A percentile compares a stretch with the other conserved stretches of the same genome.
Conservation (phyloP, 2,113 vertebrate species). For the Dicentrarchus labrax region DNA sequence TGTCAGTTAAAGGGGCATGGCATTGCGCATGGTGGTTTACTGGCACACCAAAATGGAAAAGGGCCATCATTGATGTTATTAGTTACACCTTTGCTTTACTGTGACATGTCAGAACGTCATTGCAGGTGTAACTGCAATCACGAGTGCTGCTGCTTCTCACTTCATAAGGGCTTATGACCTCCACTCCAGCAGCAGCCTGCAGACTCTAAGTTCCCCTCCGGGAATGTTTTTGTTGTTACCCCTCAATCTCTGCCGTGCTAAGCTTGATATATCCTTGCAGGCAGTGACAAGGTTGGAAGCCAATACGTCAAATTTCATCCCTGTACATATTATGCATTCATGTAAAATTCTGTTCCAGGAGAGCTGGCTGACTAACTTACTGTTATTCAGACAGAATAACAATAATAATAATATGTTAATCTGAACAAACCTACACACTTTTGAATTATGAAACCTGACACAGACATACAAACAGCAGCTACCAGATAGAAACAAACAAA, state of each 20-base stretch:
- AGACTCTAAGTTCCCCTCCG: neutral
- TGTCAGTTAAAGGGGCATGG: slow-evolving; percentile 1
- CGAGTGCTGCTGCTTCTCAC: neutral
- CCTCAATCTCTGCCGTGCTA: too few species aligned
- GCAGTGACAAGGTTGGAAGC: neutral
- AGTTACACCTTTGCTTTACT: neutral
- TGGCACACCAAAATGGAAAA: neutral
- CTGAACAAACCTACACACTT: neutral
- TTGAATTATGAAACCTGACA: too few species aligned
- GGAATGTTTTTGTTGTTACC: neutral
- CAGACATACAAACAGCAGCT: too few species aligned
- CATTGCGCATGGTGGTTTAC: neutral
- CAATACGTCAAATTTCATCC: neutral
- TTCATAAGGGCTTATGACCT: neutral
- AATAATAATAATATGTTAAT: neutral
- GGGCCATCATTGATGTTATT: neutral
- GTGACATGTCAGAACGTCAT: neutral
- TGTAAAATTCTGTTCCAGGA: too few species aligned
- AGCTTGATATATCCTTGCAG: too few species aligned
- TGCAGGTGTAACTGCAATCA: slow-evolving; percentile 5
- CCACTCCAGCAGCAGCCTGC: neutral
- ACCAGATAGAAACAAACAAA: too few species aligned
- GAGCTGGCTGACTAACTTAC: neutral
- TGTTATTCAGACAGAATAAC: neutral
- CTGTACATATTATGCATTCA: too few species aligned